These are phyloP conservation scores for Pocillopora meandrina DNA, from an alignment of 92 coral and sea anemone species.

Conservation along the genomic window DNA sequence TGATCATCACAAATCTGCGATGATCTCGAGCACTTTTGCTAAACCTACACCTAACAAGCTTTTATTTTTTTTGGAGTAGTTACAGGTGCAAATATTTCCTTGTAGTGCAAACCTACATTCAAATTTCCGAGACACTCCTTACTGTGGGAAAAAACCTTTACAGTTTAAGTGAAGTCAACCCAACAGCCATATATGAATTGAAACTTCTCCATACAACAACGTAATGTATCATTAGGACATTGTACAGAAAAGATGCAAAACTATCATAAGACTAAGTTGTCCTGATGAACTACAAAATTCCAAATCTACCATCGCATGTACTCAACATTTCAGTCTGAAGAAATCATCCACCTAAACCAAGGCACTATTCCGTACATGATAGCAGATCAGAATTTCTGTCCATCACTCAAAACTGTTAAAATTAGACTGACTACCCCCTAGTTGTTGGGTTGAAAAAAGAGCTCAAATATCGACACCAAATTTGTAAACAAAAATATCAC, in stretches of 20 bases:
- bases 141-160: neutral
- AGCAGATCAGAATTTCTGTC: too few species aligned
- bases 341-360: too few species aligned
- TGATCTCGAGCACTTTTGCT: neutral
- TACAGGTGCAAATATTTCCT: neutral
- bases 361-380: too few species aligned
- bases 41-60: too few species aligned
- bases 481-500: neutral
- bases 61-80: too few species aligned
- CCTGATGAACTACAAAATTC: neutral
- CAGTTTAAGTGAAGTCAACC: neutral
- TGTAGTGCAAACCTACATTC: conserved; percentile 4
- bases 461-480: neutral
- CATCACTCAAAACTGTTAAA: too few species aligned
- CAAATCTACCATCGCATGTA: too few species aligned
- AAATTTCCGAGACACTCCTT: neutral
- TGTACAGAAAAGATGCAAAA: neutral
- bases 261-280: neutral
- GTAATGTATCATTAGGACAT: neutral
- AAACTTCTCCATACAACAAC: neutral
- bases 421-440: neutral
- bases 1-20: too few species aligned
- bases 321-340: too few species aligned
- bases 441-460: neutral
- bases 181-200: neutral